phyloP scores from a whole-genome alignment of 2,888 invertebrate genomes.

The Heliconius charithonia region DNA sequence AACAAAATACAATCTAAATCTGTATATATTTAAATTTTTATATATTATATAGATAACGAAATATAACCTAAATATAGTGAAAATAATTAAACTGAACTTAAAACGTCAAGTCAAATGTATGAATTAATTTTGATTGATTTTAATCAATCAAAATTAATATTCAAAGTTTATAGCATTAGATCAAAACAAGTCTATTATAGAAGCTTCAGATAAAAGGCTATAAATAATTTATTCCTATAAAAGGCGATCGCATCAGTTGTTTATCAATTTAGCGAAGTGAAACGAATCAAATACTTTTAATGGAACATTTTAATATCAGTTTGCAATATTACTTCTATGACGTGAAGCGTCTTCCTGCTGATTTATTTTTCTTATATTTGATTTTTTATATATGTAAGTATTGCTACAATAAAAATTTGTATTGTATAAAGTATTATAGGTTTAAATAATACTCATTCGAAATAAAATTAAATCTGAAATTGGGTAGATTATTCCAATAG shows the following conservation, averaged over 20 bases:
- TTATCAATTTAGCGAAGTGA: slow-evolving; percentile 35
- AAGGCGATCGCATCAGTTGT: slow-evolving; percentile 33
- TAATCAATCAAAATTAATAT: slow-evolving; percentile 20
- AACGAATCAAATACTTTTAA: slow-evolving; percentile 29
- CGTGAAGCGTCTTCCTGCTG: not conserved
- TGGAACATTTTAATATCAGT: slow-evolving; percentile 14
- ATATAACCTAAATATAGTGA: not conserved
- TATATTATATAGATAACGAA: not conserved
- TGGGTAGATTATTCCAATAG: no score
- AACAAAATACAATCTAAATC: not conserved
- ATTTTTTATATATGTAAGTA: not conserved
- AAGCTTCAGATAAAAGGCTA: slow-evolving; percentile 32
- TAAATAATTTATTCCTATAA: slow-evolving; percentile 36
- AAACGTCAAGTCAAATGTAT: not conserved
- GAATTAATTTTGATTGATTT: no score
- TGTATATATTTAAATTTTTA: not conserved
- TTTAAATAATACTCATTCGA: no score
- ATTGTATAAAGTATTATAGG: no score
- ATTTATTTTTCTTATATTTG: not conserved
- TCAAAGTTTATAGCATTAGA: slow-evolving; percentile 24
- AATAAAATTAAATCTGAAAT: not conserved
- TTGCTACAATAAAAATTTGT: slow-evolving; percentile 9
- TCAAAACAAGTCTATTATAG: slow-evolving; percentile 34
- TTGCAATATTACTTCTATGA: not conserved
- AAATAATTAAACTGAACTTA: not conserved